Evolutionary conservation across 2,888 invertebrate species (phyloP), one percentile per base, ranked within the genome.

Genomic region (Helleia helle): DNA sequence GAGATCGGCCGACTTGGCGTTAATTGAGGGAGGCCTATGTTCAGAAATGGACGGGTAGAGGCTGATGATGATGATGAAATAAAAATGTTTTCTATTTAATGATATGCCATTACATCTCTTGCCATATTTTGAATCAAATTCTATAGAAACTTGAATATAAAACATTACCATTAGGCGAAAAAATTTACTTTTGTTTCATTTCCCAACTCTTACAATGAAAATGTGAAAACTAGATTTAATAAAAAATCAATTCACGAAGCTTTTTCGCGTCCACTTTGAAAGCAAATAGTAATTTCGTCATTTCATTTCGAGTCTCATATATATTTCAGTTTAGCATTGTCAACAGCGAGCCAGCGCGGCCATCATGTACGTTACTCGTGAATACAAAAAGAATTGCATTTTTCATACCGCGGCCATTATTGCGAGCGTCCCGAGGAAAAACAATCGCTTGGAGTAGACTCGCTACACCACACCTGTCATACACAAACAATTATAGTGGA

Each of bases 391-490:
- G 47, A 53, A 52, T 50, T 54, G 53, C 54, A 55, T 53, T 51
- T 53, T 54, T 53, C 50, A 53, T 53, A 50, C 47, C 48, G 41
- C 48, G 43, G 38, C 45, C 50, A 48, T 55, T 54, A 52, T 52
- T 50, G 48, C 46, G 48, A 41, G 39, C 39, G 42, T 36, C 31
- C 34, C 31, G 40, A 44, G 34, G 48, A 47, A 43, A 52, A 51
- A 48, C 48, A 50, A 52, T 48, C 46, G 46, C 36, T 44, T 43
- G 43, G 47, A 37, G 37, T 30, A 28, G 36, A 40, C 29, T 37
- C 12, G 25, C n/a, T 29, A 34, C 39, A 36, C 40, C 46, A 29
- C 42, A 40, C 39, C 39, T 43, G 38, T 41, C 34, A 18, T 26
- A 41, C 17, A 41, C 41, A 41, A 34, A 12, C 7, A 22, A 18